Evolutionary conservation across 2,113 vertebrate species (phyloP).

Genomic region (Serilophus lunatus): DNA sequence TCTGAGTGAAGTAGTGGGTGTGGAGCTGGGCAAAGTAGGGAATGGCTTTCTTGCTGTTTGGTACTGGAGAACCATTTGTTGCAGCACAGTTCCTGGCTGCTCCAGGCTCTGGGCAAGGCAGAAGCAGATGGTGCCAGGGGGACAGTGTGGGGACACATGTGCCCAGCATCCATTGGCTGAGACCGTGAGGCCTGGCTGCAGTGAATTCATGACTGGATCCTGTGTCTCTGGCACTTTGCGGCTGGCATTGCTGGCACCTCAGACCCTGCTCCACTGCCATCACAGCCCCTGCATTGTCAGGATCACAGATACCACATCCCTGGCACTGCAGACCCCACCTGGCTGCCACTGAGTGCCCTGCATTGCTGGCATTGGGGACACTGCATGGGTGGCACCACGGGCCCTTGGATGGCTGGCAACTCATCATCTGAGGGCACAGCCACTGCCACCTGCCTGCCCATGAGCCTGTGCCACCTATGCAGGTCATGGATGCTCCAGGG

Average conservation of each 20-base stretch:
- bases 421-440: neutral
- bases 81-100: neutral
- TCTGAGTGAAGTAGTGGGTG: fast-evolving
- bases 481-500: fast-evolving
- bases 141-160: fast-evolving
- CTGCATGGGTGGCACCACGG: neutral
- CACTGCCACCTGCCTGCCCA: neutral
- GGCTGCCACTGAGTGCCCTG: too few relatives aligned
- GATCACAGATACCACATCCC: neutral
- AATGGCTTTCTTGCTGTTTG: neutral
- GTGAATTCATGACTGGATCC: neutral
- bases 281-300: neutral
- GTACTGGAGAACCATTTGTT: fast-evolving
- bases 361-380: neutral
- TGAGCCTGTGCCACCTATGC: neutral
- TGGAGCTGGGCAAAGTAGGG: neutral
- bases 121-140: neutral
- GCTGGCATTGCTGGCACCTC: neutral
- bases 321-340: neutral
- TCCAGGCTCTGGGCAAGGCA: neutral
- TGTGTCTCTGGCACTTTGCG: neutral
- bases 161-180: neutral
- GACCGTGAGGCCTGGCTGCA: neutral
- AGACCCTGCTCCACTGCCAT: too few relatives aligned
- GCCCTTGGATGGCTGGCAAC: neutral